Evolutionary conservation across 1,140 invertebrate genomes (phyloP), one percentile per base, ranked within the genome.

Genomic region (Latrodectus geometricus): DNA sequence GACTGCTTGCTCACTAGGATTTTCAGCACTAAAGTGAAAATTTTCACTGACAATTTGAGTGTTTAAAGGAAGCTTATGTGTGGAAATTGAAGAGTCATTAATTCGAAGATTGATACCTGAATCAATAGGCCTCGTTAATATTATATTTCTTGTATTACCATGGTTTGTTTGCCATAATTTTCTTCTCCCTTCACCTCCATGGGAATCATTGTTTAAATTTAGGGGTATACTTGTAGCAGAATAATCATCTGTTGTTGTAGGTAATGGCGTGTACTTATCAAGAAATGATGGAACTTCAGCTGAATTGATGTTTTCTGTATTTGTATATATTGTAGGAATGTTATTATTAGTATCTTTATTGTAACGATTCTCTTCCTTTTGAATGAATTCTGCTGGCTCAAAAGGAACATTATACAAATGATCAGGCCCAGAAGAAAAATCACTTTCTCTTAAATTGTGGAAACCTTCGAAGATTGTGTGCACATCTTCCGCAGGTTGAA

Each of bases 381-480:
- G 70, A 73, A 0, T 73, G 12, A 35, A 23, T 14, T 4, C 11
- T 2, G 70, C 48, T 9, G 21, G 5, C 3, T 14, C 11, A 61
- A 17, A 61, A 61, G 17, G 11, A 61, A 17, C 11, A 61, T 17
- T 61, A 61, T 61, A 61, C 11, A 17, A 61, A 61, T 61, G 11
- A 17, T 61, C 11, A 14, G 54, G 0, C 17, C 48, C 7, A 9
- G 68, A 66, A 66, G 48, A 9, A 15, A 56, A 48, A 68, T 21
- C 4, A 21, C 5, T 72, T 52, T 66, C n/a, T 8, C 20, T 35
- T 56, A 75, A 56, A 48, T 72, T 84, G 17, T 61, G 54, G 15
- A 84, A 84, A 23, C 69, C 69, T 14, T 76, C 56, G 48, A 84
- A 75, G 14, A 68, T 20, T n/a, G 48, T 56, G 21, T 72, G 68